These are phyloP conservation scores for Pollenia griseotomentosa DNA, from an alignment of 2,888 invertebrate species.

Conservation along the genomic window DNA sequence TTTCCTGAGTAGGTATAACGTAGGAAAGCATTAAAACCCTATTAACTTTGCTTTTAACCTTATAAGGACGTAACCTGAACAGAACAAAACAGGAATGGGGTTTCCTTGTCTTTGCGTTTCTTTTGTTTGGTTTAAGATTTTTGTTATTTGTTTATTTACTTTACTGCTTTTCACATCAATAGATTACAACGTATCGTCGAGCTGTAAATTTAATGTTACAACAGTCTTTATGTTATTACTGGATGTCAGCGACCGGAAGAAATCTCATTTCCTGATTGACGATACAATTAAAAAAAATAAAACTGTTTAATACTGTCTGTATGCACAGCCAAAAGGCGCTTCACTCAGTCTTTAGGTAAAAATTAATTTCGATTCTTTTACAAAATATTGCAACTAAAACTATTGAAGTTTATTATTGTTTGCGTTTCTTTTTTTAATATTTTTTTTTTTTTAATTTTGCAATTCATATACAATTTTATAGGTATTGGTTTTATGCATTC, in stretches of 20 bases:
- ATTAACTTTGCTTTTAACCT: constrained; percentile 16
- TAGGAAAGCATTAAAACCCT: constrained; percentile 76
- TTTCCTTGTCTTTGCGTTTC: neutral
- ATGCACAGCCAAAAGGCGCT: constrained; percentile 33
- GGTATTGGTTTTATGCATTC: constrained; percentile 65
- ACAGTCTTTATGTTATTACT: constrained; percentile 33
- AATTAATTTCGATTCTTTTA: constrained; percentile 13
- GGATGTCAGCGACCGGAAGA: constrained; percentile 65
- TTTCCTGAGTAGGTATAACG: constrained; percentile 73
- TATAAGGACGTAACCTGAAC: constrained; percentile 74
- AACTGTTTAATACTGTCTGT: constrained; percentile 30
- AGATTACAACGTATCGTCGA: neutral
- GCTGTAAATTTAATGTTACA: neutral
- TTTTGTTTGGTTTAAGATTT: constrained; percentile 1
- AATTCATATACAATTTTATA: constrained; percentile 35
- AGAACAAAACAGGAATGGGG: neutral
- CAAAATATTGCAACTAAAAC: constrained; percentile 19
- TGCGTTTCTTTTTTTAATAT: neutral
- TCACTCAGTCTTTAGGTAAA: constrained; percentile 46
- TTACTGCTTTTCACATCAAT: constrained; percentile 8
- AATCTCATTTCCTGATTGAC: constrained; percentile 60
- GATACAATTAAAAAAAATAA: too few species aligned
- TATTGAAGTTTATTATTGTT: constrained; percentile 18
- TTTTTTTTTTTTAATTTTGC: constrained; percentile 43
- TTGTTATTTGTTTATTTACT: constrained; percentile 36